phyloP scores from a whole-genome alignment of 2,888 invertebrate genomes.

The Spisula subtruncata region DNA sequence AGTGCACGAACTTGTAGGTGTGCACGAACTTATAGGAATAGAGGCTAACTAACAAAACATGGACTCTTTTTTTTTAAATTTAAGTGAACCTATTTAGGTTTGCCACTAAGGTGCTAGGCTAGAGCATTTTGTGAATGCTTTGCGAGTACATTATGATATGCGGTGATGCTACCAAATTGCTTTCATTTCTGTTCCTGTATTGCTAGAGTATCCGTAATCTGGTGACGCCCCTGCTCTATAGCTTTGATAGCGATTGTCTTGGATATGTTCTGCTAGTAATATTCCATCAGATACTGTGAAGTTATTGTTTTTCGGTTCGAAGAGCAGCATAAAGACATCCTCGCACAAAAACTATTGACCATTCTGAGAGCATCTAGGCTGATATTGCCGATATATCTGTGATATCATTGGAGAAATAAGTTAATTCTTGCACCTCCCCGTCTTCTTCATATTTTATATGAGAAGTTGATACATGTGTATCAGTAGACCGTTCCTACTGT shows the following conservation, averaged over 20 bases:
- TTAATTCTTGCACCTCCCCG: background rate
- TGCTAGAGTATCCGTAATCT: background rate
- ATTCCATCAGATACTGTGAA: background rate
- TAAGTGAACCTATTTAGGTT: no score
- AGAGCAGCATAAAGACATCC: background rate
- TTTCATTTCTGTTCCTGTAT: background rate
- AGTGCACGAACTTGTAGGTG: no score
- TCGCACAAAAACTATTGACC: constrained; percentile 17
- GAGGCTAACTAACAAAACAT: no score
- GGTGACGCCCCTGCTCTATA: constrained; percentile 6
- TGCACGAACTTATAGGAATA: no score
- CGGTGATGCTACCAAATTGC: no score
- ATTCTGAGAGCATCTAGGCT: background rate
- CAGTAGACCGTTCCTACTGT: no score
- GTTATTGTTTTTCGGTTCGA: constrained; percentile 8
- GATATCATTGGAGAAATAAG: constrained; percentile 17
- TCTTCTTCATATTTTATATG: constrained; percentile 13
- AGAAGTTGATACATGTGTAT: background rate
- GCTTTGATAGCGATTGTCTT: background rate
- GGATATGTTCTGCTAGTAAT: background rate
- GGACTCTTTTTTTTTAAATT: no score
- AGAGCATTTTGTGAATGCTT: no score
- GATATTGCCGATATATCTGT: background rate
- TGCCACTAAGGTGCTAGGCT: no score
- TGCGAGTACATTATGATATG: no score